phyloP scores from a whole-genome alignment of 2,113 vertebrate genomes.

The Shinisaurus crocodilurus region DNA sequence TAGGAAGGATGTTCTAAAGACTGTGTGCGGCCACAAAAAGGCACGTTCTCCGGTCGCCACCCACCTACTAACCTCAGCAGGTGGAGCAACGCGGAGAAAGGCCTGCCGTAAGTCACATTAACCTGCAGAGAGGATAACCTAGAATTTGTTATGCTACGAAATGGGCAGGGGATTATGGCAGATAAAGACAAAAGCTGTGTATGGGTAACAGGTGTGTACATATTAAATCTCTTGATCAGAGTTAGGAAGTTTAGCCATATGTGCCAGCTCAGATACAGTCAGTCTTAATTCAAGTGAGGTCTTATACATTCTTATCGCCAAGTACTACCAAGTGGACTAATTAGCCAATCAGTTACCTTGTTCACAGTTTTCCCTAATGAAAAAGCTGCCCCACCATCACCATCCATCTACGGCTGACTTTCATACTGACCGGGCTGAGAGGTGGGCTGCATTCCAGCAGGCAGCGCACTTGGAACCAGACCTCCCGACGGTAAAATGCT shows the following conservation, averaged over 20 bases:
- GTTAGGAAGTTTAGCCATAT: neutral
- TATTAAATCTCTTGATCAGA: neutral
- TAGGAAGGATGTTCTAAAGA: neutral
- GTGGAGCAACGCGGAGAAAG: neutral
- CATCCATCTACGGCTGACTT: neutral
- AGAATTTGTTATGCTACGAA: neutral
- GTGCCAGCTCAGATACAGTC: neutral
- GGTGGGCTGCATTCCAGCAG: conserved; percentile 87
- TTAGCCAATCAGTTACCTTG: neutral
- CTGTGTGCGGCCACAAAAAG: neutral
- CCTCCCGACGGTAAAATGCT: conserved; percentile 91
- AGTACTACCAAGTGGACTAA: neutral
- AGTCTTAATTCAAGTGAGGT: neutral
- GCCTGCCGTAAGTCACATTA: neutral
- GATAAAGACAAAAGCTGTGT: neutral
- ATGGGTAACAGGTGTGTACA: neutral
- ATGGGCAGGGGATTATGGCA: neutral
- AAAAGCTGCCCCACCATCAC: neutral
- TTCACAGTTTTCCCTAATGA: neutral
- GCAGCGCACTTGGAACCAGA: conserved; percentile 85
- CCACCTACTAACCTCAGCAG: neutral
- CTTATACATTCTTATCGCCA: neutral
- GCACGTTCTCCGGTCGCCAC: neutral
- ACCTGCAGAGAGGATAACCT: neutral
- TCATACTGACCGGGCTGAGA: conserved; percentile 89